A percentile compares a stretch with the other conserved stretches of the same genome.
Conservation (phyloP, 2,113 vertebrate species). For the Heteronetta atricapilla region DNA sequence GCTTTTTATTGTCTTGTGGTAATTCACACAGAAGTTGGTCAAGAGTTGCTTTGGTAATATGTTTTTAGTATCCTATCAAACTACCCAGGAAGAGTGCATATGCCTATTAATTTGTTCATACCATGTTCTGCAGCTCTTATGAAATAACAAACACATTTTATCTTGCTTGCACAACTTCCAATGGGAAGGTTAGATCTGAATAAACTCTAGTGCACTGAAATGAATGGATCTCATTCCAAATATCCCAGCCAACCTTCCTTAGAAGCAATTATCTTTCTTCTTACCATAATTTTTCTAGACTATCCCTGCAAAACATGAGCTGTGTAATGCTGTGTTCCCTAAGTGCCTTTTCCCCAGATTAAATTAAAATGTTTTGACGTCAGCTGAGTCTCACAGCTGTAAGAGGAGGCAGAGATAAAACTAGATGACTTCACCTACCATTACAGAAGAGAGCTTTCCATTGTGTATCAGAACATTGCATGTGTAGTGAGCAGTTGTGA, state of each 20-base stretch:
- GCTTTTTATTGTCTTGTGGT: not conserved
- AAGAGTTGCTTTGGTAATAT: not conserved
- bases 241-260: not conserved
- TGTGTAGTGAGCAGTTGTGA: not conserved
- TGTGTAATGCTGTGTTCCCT: not conserved
- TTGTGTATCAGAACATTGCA: not conserved
- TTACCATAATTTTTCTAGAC: not conserved
- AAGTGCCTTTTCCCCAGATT: not conserved
- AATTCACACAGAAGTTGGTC: not conserved
- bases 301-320: not conserved
- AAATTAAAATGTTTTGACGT: not conserved
- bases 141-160: fast-evolving
- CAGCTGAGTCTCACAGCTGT: not conserved
- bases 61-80: not conserved
- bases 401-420: constrained; percentile 4
- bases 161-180: not conserved
- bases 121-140: not conserved
- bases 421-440: not conserved
- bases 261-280: not conserved
- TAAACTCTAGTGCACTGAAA: not conserved
- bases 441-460: not conserved
- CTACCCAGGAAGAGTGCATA: not conserved
- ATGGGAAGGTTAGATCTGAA: not conserved
- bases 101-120: not conserved
- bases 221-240: not conserved